Evolutionary conservation across 2,113 vertebrate species (phyloP), one percentile per base, ranked within the genome.

Genomic region (Ptyas mucosa): DNA sequence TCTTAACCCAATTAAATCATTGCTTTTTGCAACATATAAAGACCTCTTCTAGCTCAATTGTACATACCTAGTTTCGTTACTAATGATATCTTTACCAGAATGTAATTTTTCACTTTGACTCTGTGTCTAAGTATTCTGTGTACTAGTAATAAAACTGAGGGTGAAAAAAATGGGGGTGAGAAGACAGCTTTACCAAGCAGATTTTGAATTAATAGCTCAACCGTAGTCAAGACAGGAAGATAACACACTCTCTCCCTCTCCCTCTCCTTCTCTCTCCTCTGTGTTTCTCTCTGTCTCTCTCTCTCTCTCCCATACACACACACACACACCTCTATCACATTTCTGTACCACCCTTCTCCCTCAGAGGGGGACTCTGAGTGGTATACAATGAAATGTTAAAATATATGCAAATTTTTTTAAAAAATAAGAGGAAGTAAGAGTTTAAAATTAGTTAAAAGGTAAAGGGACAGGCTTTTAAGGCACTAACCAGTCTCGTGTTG

Each of bases 181-280:
- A 49, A 49, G 46, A 6, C 90, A 92, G 11, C 3, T 54, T 7
- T 18, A 88, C 18, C 23, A 87, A 0, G 2, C 18, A 89, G 89
- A 87, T 90, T 90, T 94, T 43, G 93, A 88, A 95, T 58, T 61
- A 3, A 52, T 85, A 91, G 49, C 75, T 69, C 75, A 95, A 96
- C 93, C 49, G 1, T 75, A 4, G 81, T 87, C 93, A 93, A 96
- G 90, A 92, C 90, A 90, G 91, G 21, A 52, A 89, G 94, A 91
- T 92, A 94, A 94, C 94, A 95, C 91, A 46, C 23, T 9, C 57
- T 55, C 55, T 57, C n/a, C n/a, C n/a, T n/a, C n/a, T 46, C 43
- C 43, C 43, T 46, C 57, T 3, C 57, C 3, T 0, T 24, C 0
- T 20, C 18, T 20, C 5, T 20, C 5, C 14, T 54, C 49, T 51